Base-by-base conservation (phyloP, 1,140 invertebrate genomes). In the Battus philenor region DNA sequence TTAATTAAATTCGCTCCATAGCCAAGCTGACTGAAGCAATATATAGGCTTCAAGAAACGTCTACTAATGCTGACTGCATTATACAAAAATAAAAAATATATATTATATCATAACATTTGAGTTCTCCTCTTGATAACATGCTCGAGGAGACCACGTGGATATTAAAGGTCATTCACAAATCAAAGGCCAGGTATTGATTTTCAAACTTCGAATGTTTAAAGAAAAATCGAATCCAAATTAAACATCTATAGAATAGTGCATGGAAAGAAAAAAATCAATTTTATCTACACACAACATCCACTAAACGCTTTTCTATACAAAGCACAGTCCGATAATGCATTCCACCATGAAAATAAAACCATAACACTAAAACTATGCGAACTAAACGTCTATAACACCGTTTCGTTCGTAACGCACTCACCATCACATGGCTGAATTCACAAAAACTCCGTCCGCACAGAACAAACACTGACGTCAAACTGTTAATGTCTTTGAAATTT, bases 381-480 rank as follows among this genome's bases (percentile, higher is more conserved):
- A 59, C 65, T 61, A 68, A 31, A 33, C 54, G 56, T 64, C 59
- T 59, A 54, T 59, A 54, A 63, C 59, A 53, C 44, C 61, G 49
- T 54, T 59, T 41, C 61, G 49, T 54, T 59, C 38, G 45, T 44
- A 49, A 53, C 45, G 45, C 56, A 81, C 77, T 81, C 72, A 81
- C 77, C 78, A 82, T 76, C 66, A 82, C 78, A 82, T 81, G 54
- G 61, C 62, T 54, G 69, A 49, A 53, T 53, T 46, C 44, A 48
- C 39, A 38, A 58, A 43, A 44, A 45, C 44, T 32, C 48, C 64
- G 71, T 68, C 61, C 62, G 62, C 68, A 52, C 71, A 45, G 50
- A 48, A 50, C 51, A 46, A 59, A 50, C 63, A 48, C 62, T 76
- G 68, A 72, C 69, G 75, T 78, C 66, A 78, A 47, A 82, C 75